phyloP scores from a whole-genome alignment of 1,140 invertebrate species.

The Drosophila erecta region DNA sequence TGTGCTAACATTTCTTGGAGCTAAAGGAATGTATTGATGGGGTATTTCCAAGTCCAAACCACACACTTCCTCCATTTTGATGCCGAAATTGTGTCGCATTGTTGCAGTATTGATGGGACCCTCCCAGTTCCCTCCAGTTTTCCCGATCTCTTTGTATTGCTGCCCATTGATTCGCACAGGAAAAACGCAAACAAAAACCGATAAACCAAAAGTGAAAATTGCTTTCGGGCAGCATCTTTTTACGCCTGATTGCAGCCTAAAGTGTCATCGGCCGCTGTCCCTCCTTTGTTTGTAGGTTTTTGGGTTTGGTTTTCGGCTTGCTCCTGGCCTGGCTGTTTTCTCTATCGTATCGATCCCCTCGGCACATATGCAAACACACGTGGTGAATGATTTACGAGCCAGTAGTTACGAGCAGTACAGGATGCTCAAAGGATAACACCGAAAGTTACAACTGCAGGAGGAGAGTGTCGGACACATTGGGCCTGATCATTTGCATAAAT shows the following conservation, averaged over 20 bases:
- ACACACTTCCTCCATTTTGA: background rate
- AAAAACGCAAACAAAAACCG: constrained; percentile 57
- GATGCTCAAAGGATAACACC: constrained; percentile 61
- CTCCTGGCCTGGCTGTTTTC: constrained; percentile 1
- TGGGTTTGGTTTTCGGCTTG: constrained; percentile 20
- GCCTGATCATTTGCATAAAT: constrained; percentile 74
- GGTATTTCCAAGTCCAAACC: background rate
- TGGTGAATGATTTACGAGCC: constrained; percentile 70
- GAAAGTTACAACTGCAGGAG: constrained; percentile 6
- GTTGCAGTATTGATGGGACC: constrained; percentile 74
- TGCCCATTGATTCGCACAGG: constrained; percentile 33
- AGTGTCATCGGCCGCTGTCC: constrained; percentile 37
- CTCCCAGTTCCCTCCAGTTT: constrained; percentile 9
- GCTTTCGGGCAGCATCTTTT: constrained; percentile 74
- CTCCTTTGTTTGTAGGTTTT: constrained; percentile 37
- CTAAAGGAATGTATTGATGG: background rate
- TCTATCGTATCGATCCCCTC: constrained; percentile 42
- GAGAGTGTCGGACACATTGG: constrained; percentile 43
- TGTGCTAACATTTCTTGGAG: too few relatives aligned
- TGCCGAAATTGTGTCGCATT: constrained; percentile 65
- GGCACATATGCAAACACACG: constrained; percentile 56
- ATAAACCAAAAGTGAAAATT: constrained; percentile 75
- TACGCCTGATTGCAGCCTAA: constrained; percentile 78
- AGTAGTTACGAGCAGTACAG: constrained; percentile 14
- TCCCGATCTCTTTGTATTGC: constrained; percentile 6